These are phyloP conservation scores for Pseudoatta argentina DNA, from an alignment of 1,140 invertebrate species.

Conservation along the genomic window DNA sequence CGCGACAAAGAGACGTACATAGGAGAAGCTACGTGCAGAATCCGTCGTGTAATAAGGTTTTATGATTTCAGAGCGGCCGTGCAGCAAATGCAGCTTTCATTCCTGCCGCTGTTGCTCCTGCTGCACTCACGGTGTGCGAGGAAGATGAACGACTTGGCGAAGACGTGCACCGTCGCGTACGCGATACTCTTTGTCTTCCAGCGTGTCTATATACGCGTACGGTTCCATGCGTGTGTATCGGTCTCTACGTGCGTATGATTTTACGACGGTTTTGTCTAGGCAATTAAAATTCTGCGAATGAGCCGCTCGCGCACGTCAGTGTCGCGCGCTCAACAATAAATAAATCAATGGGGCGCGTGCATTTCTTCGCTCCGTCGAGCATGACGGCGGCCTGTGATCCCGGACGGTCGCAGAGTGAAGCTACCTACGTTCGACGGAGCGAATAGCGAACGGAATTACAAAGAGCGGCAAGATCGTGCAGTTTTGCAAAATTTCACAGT, in stretches of 20 bases:
- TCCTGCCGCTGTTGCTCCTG: neutral
- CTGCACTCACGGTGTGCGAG: neutral
- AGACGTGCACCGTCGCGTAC: neutral
- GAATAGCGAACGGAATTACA: conserved; percentile 1
- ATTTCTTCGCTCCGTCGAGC: conserved; percentile 73
- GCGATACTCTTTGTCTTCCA: conserved; percentile 24
- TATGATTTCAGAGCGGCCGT: conserved; percentile 45
- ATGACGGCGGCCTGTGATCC: conserved; percentile 64
- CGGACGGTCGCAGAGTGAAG: conserved; percentile 37
- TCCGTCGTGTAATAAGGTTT: conserved; percentile 59
- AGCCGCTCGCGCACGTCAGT: conserved; percentile 43
- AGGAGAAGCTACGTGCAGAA: conserved; percentile 40
- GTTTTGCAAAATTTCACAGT: conserved; percentile 34
- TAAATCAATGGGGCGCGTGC: conserved; percentile 74
- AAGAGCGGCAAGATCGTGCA: conserved; percentile 29
- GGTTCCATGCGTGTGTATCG: no score
- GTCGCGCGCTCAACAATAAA: conserved; percentile 68
- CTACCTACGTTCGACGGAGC: conserved; percentile 24
- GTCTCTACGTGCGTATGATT: neutral
- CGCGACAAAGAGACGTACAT: conserved; percentile 37
- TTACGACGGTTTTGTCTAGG: conserved; percentile 57
- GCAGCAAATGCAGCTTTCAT: neutral
- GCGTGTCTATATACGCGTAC: neutral
- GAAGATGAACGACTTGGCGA: conserved; percentile 18
- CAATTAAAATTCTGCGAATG: conserved; percentile 74